Base-by-base conservation (phyloP, 2,888 invertebrate genomes). In the Eupithecia subumbrata region DNA sequence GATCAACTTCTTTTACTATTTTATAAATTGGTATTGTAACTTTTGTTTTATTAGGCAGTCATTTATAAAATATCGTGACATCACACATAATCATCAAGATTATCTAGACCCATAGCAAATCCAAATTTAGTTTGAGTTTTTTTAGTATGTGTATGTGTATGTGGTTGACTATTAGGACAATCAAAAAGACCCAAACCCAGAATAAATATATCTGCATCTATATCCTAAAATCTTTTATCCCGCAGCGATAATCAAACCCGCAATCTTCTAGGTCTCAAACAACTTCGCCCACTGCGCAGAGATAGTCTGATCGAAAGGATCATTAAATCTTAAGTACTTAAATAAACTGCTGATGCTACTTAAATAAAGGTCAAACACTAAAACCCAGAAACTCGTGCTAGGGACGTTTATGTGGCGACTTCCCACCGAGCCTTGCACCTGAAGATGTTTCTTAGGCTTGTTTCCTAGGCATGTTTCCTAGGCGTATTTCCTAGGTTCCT, bases 391-490 rank as follows among this genome's bases (percentile, higher is more conserved):
- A 60, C 60, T 25, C 25, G 60, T 60, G 12, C 60, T 60, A 60
- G 25, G 25, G 25, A 25, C 22, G 25, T 72, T 60, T 69, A 66
- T 43, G 43, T 25, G 56, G 40, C 64, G 73, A 45, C 69, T 73
- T 72, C 67, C 71, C 75, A 69, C 71, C 67, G 52, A 30, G 75
- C 14, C 71, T 73, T 71, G 64, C 66, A 71, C 69, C 60, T 60
- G 25, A 60, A 60, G 60, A 60, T 60, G 25, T 60, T 56, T 25
- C n/a, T n/a, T n/a, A n/a, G n/a, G n/a, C 56, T 25, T 56, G 56
- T 22, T 56, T 56, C 3, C 56, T 56, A 56, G 52, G 48, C 48
- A n/a, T 52, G 48, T 52, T 52, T 52, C 48, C 48, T 18, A 18
- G 48, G 48, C 48, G 48, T 56, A 11, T 56, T 56, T 22, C 56